phyloP scores from a whole-genome alignment of 1,140 invertebrate genomes.

The Trichomalopsis sarcophagae region DNA sequence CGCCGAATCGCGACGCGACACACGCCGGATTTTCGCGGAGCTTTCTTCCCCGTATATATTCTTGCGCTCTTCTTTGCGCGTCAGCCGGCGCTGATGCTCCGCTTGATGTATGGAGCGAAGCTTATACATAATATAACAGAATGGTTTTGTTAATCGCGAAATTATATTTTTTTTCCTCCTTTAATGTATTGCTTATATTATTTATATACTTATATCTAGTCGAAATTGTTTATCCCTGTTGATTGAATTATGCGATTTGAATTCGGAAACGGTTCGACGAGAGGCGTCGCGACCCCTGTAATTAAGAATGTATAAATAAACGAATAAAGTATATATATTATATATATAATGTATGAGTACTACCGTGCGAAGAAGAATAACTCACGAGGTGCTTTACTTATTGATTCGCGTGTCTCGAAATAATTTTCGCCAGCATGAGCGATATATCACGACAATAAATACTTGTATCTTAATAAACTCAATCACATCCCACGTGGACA shows the following conservation, averaged over 20 bases:
- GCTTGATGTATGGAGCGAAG: background rate
- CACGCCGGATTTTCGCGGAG: background rate
- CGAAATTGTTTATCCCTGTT: background rate
- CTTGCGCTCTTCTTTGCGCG: too few species aligned
- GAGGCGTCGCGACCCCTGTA: constrained; percentile 15
- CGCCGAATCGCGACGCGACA: background rate
- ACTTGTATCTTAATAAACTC: constrained; percentile 36
- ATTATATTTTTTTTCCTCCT: background rate
- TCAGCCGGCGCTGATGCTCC: background rate
- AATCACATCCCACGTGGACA: background rate
- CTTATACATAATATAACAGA: background rate
- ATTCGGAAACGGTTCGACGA: background rate
- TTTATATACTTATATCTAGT: too few species aligned
- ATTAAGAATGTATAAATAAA: constrained; percentile 41
- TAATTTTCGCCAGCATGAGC: constrained; percentile 42
- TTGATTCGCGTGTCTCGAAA: constrained; percentile 42
- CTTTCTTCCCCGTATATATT: background rate
- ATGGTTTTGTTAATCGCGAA: background rate
- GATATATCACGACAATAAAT: constrained; percentile 50
- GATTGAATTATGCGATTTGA: background rate
- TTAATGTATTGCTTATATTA: too few species aligned
- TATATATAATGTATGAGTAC: constrained; percentile 4
- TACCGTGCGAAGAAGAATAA: constrained; percentile 37
- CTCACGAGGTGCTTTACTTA: constrained; percentile 50
- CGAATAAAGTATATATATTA: constrained; percentile 2